Conservation (phyloP, 2,888 invertebrate species). For the Flabesymbios commensalis region DNA sequence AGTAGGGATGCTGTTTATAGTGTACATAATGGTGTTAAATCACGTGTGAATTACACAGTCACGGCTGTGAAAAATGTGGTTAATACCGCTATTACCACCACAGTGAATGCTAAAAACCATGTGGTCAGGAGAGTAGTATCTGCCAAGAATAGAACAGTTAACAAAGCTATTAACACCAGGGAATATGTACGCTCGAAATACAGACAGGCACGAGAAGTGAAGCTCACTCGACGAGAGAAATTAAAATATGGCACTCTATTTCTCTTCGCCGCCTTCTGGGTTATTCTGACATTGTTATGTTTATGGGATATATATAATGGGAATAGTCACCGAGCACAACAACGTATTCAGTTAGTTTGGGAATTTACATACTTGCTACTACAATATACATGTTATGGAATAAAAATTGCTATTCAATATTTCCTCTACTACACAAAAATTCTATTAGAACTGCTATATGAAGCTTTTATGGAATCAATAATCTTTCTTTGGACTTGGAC, state of each 20-base stretch:
- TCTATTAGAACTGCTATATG: constrained; percentile 6
- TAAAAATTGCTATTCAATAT: constrained; percentile 4
- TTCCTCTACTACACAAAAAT: constrained; percentile 3
- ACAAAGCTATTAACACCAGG: constrained; percentile 11
- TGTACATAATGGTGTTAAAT: no score
- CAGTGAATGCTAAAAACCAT: constrained; percentile 7
- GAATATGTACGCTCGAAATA: constrained; percentile 12
- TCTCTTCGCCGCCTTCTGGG: constrained; percentile 6
- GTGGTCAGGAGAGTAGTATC: background rate
- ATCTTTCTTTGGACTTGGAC: background rate
- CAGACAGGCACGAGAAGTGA: constrained; percentile 12
- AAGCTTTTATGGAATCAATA: constrained; percentile 1
- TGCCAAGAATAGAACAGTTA: background rate
- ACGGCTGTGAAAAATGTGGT: background rate
- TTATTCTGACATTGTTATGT: constrained; percentile 7
- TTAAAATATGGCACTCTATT: constrained; percentile 22
- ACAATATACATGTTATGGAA: constrained; percentile 4
- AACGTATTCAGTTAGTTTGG: constrained; percentile 17
- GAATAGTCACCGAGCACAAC: constrained; percentile 20
- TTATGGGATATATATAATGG: constrained; percentile 26
- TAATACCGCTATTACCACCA: background rate
- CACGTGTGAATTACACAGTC: no score
- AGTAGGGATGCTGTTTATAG: constrained; percentile 17
- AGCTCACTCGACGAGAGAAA: constrained; percentile 27
- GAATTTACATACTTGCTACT: constrained; percentile 1